phyloP scores from a whole-genome alignment of 2,888 invertebrate species.

The Actias luna region DNA sequence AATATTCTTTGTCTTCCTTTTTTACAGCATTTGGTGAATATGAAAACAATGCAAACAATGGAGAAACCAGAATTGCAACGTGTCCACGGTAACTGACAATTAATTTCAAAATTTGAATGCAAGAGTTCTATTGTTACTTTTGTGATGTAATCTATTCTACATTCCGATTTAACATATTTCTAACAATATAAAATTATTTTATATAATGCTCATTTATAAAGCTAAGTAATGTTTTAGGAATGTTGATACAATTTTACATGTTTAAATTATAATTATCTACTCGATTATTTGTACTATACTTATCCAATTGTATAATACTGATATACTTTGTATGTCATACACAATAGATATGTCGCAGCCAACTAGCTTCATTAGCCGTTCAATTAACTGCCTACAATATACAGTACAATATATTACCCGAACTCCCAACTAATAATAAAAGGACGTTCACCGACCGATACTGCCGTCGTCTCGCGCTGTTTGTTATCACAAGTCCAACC shows the following conservation, averaged over 20 bases:
- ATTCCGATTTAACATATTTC: constrained; percentile 6
- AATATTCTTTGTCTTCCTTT: not conserved
- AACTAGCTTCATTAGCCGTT: too few relatives aligned
- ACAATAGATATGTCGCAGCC: too few relatives aligned
- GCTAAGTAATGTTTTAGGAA: not conserved
- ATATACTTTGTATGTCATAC: too few relatives aligned
- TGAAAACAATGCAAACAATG: constrained; percentile 16
- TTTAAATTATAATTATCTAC: not conserved
- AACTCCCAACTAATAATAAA: too few relatives aligned
- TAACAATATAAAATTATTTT: not conserved
- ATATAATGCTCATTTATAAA: not conserved
- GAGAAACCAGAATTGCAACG: constrained; percentile 26
- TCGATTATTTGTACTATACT: too few relatives aligned
- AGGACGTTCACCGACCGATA: too few relatives aligned
- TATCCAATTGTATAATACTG: too few relatives aligned
- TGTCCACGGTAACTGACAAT: constrained; percentile 23
- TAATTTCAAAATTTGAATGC: constrained; percentile 24
- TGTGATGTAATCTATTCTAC: constrained; percentile 10
- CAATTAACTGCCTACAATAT: too few relatives aligned
- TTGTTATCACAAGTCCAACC: too few relatives aligned
- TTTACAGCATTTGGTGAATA: not conserved
- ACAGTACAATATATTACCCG: too few relatives aligned
- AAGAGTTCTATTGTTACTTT: constrained; percentile 28
- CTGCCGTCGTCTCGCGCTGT: too few relatives aligned
- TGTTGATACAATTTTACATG: not conserved